A percentile compares a stretch with the other conserved stretches of the same genome.
These are phyloP conservation scores for Sebastiscus tertius DNA, from an alignment of 2,797 vertebrate genomes.

Conservation along the genomic window DNA sequence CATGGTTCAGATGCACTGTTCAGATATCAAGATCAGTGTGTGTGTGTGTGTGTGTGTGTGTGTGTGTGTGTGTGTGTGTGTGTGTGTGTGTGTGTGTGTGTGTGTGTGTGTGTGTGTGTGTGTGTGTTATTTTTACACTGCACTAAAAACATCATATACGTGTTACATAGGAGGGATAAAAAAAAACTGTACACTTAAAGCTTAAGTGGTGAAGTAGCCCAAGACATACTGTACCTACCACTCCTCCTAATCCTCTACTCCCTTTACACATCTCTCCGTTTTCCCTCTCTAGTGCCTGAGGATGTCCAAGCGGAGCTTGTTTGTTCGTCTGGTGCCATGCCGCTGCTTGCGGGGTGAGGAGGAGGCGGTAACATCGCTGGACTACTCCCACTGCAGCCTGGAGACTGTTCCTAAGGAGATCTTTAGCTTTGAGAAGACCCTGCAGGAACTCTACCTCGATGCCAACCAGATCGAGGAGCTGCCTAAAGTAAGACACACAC, in stretches of 20 bases:
- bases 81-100: not conserved
- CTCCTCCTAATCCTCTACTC: not conserved
- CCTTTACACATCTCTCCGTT: constrained; percentile 53
- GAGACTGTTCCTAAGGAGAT: constrained; percentile 99
- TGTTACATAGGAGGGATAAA: not conserved
- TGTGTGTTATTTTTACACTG: not conserved
- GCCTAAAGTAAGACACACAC: constrained; percentile 89
- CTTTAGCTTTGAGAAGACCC: constrained; percentile 97
- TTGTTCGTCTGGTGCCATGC: constrained; percentile 98
- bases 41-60: not conserved
- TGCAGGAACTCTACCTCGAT: constrained; percentile 99
- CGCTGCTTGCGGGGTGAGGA: constrained; percentile 98
- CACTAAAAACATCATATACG: not conserved
- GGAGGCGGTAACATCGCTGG: constrained; percentile 94
- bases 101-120: not conserved
- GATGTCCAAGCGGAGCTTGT: constrained; percentile 97
- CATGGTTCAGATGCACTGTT: not conserved
- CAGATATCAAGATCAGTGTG: not conserved
- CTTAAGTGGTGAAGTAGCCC: not conserved
- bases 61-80: not conserved
- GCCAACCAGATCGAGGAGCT: constrained; percentile 99
- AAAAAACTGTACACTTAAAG: not conserved
- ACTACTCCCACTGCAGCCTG: constrained; percentile 99
- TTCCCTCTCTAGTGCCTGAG: constrained; percentile 87
- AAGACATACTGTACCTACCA: not conserved